Evolutionary conservation across 1,140 invertebrate species (phyloP).

Genomic region (Neelides sp.): DNA sequence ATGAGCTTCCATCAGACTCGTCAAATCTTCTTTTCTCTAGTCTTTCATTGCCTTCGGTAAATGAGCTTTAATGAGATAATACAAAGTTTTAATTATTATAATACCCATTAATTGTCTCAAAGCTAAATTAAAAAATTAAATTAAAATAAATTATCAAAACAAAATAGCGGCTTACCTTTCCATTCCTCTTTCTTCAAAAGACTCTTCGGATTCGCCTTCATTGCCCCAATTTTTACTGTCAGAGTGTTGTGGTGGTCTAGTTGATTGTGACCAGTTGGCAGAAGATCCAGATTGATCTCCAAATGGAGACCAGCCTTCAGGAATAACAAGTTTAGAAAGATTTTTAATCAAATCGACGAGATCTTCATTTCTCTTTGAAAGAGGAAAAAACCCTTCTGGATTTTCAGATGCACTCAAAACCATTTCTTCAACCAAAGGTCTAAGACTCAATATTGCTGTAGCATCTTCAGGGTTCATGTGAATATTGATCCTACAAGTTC

Average conservation of each 20-base stretch:
- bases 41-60: not conserved
- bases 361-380: slow-evolving; percentile 29
- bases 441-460: slow-evolving; percentile 65
- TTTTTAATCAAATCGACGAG: slow-evolving; percentile 13
- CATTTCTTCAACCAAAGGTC: slow-evolving; percentile 74
- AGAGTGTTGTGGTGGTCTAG: not conserved
- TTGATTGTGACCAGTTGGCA: not conserved
- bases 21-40: too few relatives aligned
- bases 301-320: not conserved
- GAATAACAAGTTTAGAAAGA: slow-evolving; percentile 6
- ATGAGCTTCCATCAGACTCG: not conserved
- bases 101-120: not conserved
- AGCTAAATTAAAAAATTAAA: too few relatives aligned
- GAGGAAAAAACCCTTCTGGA: slow-evolving; percentile 46
- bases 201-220: not conserved
- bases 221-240: not conserved
- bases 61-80: not conserved
- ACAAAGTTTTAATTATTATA: too few relatives aligned
- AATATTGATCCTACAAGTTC: slow-evolving; percentile 61
- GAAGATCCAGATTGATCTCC: not conserved
- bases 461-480: slow-evolving; percentile 66
- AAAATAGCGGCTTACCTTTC: not conserved
- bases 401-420: slow-evolving; percentile 62
- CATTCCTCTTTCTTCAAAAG: not conserved
- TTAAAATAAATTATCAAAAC: not conserved